Percentiles rank a stretch among this genome's conserved stretches.
These are phyloP conservation scores for Epizoanthus scotinus DNA, from an alignment of 92 coral and sea anemone species.

Conservation along the genomic window DNA sequence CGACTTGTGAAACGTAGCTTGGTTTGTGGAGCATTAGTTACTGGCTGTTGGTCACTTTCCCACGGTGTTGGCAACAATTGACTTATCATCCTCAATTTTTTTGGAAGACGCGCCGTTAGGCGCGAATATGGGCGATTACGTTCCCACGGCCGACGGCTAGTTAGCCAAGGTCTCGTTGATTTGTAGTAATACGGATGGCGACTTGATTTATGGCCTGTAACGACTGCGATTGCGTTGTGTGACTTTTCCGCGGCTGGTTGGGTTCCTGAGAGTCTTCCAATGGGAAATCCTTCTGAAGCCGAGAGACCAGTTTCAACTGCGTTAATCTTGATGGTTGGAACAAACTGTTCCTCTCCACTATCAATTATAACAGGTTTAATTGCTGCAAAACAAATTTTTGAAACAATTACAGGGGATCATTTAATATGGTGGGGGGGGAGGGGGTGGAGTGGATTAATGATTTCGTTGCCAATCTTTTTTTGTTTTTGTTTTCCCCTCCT, in stretches of 20 bases:
- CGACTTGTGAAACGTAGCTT: not conserved
- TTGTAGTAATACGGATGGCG: not conserved
- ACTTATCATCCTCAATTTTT: no score
- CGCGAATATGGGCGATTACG: no score
- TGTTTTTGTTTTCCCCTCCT: no score
- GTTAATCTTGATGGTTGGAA: not conserved
- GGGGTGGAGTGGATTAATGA: no score
- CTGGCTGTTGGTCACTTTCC: no score
- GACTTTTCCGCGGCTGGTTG: no score
- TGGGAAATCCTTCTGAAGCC: not conserved
- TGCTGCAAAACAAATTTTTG: not conserved
- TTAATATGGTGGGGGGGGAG: no score
- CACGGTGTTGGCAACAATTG: no score
- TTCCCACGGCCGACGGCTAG: no score
- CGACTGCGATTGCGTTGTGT: not conserved
- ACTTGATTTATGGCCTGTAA: not conserved
- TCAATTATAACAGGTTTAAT: not conserved
- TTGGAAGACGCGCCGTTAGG: no score
- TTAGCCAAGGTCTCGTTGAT: not conserved
- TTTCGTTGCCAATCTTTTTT: no score
- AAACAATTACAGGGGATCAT: no score
- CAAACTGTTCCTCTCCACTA: conserved; percentile 1
- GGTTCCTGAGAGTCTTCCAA: not conserved
- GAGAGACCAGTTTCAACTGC: not conserved
- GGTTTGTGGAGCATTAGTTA: not conserved